Evolutionary conservation across 2,888 invertebrate species (phyloP).

Genomic region (Apeira syringaria): DNA sequence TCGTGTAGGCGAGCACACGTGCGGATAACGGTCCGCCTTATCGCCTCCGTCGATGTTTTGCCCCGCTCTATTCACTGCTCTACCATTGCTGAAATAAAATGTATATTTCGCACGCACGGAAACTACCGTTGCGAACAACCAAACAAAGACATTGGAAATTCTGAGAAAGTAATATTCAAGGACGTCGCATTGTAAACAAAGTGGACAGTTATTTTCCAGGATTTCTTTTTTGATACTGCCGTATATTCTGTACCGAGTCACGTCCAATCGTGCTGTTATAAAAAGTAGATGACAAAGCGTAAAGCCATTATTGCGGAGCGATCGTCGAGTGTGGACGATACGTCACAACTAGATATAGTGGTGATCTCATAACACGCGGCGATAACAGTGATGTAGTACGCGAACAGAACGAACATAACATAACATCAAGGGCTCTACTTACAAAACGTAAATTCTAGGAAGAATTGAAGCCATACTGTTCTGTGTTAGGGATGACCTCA

Average conservation of each 20-base stretch:
- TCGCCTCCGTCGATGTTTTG: slow-evolving; percentile 43
- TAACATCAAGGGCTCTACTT: slow-evolving; percentile 41
- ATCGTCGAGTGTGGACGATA: slow-evolving; percentile 41
- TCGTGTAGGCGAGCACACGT: slow-evolving; percentile 62
- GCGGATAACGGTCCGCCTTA: slow-evolving; percentile 65
- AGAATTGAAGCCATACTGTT: slow-evolving; percentile 14
- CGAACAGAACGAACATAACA: slow-evolving; percentile 35
- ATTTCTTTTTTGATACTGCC: slow-evolving; percentile 11
- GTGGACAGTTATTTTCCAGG: slow-evolving; percentile 16
- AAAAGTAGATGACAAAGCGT: slow-evolving; percentile 38
- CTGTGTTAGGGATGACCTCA: slow-evolving; percentile 12
- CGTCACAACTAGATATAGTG: slow-evolving; percentile 77
- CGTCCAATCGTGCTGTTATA: slow-evolving; percentile 23
- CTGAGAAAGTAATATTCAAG: slow-evolving; percentile 23
- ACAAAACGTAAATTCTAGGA: slow-evolving; percentile 22
- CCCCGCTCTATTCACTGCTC: slow-evolving; percentile 31
- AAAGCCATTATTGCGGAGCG: slow-evolving; percentile 41
- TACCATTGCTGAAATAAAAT: slow-evolving; percentile 41
- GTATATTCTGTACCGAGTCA: slow-evolving; percentile 11
- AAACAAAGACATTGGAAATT: slow-evolving; percentile 18
- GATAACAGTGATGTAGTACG: slow-evolving; percentile 47
- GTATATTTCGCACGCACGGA: slow-evolving; percentile 34
- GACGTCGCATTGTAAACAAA: slow-evolving; percentile 18
- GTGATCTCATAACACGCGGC: slow-evolving; percentile 70
- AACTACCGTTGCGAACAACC: slow-evolving; percentile 18